Evolutionary conservation across 2,888 invertebrate genomes (phyloP).

Genomic region (Parnassius apollo): DNA sequence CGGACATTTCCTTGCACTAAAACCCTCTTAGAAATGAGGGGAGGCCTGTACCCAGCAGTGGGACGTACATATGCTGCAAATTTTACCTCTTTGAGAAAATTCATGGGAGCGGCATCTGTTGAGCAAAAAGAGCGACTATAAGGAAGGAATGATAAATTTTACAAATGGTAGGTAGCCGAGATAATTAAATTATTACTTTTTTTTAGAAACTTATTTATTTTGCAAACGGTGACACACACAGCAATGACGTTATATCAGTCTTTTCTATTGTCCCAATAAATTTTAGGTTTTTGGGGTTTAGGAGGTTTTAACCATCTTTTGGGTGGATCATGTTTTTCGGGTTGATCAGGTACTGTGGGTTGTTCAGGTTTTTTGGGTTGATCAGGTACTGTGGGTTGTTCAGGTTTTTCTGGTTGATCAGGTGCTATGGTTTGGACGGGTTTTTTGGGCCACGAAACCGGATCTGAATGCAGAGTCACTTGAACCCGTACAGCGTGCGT

Average conservation of each 20-base stretch:
- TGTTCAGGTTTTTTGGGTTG: background rate
- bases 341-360: background rate
- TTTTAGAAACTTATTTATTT: background rate
- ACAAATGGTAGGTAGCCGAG: no score
- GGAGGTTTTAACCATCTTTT: background rate
- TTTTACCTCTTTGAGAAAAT: no score
- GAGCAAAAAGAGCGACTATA: no score
- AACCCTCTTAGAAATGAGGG: no score
- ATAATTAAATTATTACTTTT: no score
- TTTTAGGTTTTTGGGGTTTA: background rate
- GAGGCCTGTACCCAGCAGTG: no score
- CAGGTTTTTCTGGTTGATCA: background rate
- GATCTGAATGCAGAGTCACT: slow-evolving; percentile 2
- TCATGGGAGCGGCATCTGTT: no score
- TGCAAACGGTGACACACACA: slow-evolving; percentile 5
- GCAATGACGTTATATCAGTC: background rate
- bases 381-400: background rate
- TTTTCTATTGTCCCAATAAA: background rate
- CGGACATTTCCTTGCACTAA: no score
- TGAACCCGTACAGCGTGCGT: slow-evolving; percentile 30
- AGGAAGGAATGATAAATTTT: no score
- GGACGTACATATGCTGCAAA: no score
- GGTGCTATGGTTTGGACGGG: background rate
- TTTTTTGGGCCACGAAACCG: background rate
- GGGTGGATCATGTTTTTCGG: background rate